These are phyloP conservation scores for Corydoras maculifer DNA, from an alignment of 2,113 vertebrate genomes.

Conservation along the genomic window DNA sequence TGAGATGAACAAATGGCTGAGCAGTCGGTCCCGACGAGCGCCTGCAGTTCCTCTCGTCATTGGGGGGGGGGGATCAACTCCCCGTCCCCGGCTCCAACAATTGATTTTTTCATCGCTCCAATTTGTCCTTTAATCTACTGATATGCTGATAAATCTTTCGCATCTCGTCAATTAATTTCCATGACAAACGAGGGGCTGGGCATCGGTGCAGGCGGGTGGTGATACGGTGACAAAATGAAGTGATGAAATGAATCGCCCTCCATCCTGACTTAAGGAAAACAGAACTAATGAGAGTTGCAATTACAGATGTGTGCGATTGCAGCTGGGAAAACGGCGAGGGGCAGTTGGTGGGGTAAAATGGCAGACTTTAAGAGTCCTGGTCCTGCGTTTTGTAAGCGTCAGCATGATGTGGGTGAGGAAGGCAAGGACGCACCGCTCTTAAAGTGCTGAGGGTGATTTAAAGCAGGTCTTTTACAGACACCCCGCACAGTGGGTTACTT, in stretches of 20 bases:
- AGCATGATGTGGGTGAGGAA: constrained; percentile 27
- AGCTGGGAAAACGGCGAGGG: constrained; percentile 55
- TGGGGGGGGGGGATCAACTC: constrained; percentile 46
- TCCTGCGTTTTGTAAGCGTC: constrained; percentile 42
- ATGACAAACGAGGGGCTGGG: constrained; percentile 62
- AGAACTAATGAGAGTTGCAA: constrained; percentile 76
- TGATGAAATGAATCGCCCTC: constrained; percentile 75
- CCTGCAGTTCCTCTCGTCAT: constrained; percentile 50
- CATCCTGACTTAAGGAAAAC: constrained; percentile 67
- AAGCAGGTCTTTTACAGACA: background rate
- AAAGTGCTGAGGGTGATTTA: constrained; percentile 18
- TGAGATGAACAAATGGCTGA: constrained; percentile 71
- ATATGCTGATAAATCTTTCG: constrained; percentile 73
- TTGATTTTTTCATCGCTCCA: constrained; percentile 76
- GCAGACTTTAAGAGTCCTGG: constrained; percentile 23
- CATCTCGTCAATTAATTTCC: constrained; percentile 76
- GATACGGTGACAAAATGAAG: constrained; percentile 72
- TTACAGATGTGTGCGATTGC: constrained; percentile 71
- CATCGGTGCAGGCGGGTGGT: constrained; percentile 59
- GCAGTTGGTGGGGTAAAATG: constrained; percentile 51
- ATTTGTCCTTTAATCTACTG: constrained; percentile 74
- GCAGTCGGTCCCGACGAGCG: constrained; percentile 61
- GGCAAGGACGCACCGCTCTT: constrained; percentile 23
- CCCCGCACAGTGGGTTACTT: background rate
- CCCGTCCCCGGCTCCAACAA: constrained; percentile 63